Percentiles rank a stretch among this genome's conserved stretches.
These are phyloP conservation scores for Ochotona curzoniae DNA, from an alignment of 2,113 vertebrate species.

Conservation along the genomic window DNA sequence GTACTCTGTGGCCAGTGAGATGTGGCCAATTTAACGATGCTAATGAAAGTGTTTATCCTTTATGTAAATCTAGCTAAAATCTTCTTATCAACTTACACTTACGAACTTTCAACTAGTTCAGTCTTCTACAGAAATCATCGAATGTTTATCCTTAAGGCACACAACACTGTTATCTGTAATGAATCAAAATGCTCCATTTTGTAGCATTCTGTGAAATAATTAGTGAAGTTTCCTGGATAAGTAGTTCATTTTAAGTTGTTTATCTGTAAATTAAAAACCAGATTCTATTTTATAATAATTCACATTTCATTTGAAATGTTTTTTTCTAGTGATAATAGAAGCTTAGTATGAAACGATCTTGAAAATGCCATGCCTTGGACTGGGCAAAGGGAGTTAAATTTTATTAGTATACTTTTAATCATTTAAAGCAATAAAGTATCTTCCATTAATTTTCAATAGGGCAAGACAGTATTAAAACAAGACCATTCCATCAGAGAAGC, in stretches of 20 bases:
- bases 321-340: constrained; percentile 11
- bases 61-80: neutral
- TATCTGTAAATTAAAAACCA: constrained; percentile 20
- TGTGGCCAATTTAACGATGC: neutral
- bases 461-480: constrained; percentile 77
- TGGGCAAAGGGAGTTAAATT: constrained; percentile 54
- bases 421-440: constrained; percentile 69
- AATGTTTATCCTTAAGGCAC: constrained; percentile 14
- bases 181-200: constrained; percentile 23
- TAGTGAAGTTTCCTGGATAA: neutral
- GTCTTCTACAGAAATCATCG: constrained; percentile 1
- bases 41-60: neutral
- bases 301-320: constrained; percentile 46
- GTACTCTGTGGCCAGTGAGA: neutral
- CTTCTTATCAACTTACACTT: constrained; percentile 4
- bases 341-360: constrained; percentile 58
- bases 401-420: constrained; percentile 68
- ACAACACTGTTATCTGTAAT: neutral
- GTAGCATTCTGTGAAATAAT: constrained; percentile 7
- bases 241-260: neutral
- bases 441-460: constrained; percentile 74
- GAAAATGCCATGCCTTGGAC: constrained; percentile 61
- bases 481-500: constrained; percentile 80
- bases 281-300: constrained; percentile 10
- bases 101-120: neutral